Conservation (phyloP, 2,113 vertebrate genomes). For the Tragelaphus strepsiceros region DNA sequence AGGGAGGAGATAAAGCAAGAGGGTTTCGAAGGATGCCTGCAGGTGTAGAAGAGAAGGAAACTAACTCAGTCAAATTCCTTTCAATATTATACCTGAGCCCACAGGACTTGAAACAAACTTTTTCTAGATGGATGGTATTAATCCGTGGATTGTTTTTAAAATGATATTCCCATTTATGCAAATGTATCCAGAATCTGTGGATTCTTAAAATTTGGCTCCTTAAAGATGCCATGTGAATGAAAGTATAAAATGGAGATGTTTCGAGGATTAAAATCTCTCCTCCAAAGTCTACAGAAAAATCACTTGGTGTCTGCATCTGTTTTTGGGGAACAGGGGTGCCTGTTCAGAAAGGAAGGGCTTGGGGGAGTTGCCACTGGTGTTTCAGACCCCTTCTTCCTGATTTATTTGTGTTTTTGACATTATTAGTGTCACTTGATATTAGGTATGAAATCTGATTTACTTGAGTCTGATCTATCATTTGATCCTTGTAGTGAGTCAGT, state of each 20-base stretch:
- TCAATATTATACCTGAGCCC: not conserved
- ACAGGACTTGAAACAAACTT: not conserved
- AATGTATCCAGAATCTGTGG: not conserved
- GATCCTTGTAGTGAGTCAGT: not conserved
- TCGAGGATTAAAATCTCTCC: not conserved
- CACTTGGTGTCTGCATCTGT: not conserved
- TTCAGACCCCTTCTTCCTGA: not conserved
- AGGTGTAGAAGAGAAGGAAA: not conserved
- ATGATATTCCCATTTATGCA: not conserved
- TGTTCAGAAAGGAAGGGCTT: not conserved
- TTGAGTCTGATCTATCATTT: not conserved
- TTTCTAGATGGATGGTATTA: too few relatives aligned
- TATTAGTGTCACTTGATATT: not conserved
- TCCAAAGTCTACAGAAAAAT: not conserved
- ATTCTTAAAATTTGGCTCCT: not conserved
- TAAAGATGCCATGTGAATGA: not conserved
- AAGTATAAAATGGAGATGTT: not conserved
- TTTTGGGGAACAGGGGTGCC: not conserved
- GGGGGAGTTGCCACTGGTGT: too few relatives aligned
- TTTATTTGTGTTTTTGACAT: not conserved
- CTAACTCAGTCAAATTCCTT: not conserved
- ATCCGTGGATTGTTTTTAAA: not conserved
- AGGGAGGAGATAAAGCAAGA: not conserved
- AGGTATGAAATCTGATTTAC: not conserved
- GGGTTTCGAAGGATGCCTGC: not conserved